phyloP scores from a whole-genome alignment of 2,113 vertebrate genomes.

The Gymnogyps californianus region DNA sequence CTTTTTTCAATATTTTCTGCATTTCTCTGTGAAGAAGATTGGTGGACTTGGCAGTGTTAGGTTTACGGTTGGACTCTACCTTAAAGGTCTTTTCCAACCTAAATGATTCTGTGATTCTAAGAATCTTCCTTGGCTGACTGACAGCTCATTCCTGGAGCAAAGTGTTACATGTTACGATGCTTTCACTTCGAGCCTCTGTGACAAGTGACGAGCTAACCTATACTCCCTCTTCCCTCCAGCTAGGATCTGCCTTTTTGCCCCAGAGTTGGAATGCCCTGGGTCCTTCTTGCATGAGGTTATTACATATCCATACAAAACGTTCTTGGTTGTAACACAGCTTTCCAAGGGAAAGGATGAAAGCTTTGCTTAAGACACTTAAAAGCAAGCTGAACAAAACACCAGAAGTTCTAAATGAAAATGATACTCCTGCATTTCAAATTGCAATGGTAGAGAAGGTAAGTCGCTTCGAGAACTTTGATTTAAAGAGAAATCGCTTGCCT shows the following conservation, averaged over 20 bases:
- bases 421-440: not conserved
- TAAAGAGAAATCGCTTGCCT: not conserved
- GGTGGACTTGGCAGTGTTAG: not conserved
- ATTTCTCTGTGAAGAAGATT: not conserved
- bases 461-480: too few relatives aligned
- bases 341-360: not conserved
- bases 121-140: not conserved
- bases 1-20: not conserved
- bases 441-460: not conserved
- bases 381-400: not conserved
- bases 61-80: not conserved
- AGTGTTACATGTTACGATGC: accelerated
- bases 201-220: not conserved
- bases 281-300: not conserved
- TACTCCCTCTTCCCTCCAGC: not conserved
- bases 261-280: accelerated
- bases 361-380: not conserved
- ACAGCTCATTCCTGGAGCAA: not conserved
- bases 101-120: not conserved
- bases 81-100: not conserved
- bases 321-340: not conserved
- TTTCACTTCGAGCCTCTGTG: not conserved
- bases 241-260: not conserved
- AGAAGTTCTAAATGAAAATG: not conserved
- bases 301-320: not conserved